Base-by-base conservation (phyloP, 1,140 invertebrate species). In the Agrypnia vestita region DNA sequence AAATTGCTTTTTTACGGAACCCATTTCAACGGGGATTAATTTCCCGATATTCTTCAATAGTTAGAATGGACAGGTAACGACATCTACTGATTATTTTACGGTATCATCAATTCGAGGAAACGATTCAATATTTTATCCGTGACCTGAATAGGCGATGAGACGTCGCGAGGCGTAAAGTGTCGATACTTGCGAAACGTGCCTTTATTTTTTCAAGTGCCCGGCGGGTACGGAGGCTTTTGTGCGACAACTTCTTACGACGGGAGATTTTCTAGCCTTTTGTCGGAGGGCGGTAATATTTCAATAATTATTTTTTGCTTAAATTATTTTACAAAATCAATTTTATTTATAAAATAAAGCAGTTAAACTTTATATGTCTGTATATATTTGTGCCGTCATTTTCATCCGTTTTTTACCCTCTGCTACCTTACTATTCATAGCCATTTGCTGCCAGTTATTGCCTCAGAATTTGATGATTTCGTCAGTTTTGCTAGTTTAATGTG, bases 101-200 rank as follows among this genome's bases (percentile, higher is more conserved):
- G 55, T 53, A 59, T 19, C 21, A 21, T 59, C 55, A 59, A 17
- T 59, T 59, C 55, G 17, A 59, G 55, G 21, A 59, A 59, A 59
- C 55, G 17, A 59, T 59, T 59, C 55, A 21, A 21, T 59, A 21
- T 21, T 59, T 59, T 59, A 59, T 59, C 17, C 21, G 17, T 59
- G 55, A 59, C 55, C 55, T 59, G 55, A 59, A 59, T 59, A 59
- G 55, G 6, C 17, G 17, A 35, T 35, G 25, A 59, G 55, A 21
- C 55, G 55, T 21, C 55, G 17, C 15, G 55, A 59, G 17, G 19
- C 10, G 61, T 43, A 64, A 64, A 64, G 35, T 44, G 61, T 64
- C 61, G 61, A 64, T 59, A 59, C 55, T 59, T 21, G 55, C 55
- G 55, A 59, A 59, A 59, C 55, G 55, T 59, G 55, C 55, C 55